phyloP scores from a whole-genome alignment of 1,140 invertebrate genomes.

The Rhyzopertha dominica region DNA sequence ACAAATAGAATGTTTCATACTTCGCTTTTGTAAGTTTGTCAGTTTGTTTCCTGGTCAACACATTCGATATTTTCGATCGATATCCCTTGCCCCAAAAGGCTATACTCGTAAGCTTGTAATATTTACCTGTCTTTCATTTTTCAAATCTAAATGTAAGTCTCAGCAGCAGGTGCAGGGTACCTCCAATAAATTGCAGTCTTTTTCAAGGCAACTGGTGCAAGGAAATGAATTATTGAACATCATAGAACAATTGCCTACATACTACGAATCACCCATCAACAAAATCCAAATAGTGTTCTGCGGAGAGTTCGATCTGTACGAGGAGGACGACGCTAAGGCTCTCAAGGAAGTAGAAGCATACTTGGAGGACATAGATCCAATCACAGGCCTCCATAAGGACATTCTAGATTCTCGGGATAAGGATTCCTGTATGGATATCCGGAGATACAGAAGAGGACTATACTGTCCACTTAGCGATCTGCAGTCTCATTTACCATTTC shows the following conservation, averaged over 20 bases:
- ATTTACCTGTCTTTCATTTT: background rate
- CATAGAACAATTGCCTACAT: constrained; percentile 49
- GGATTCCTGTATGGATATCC: too few species aligned
- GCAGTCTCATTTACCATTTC: too few species aligned
- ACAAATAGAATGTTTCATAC: too few species aligned
- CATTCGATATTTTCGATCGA: background rate
- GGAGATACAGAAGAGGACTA: too few species aligned
- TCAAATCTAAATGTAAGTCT: background rate
- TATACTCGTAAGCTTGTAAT: background rate
- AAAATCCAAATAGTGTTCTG: constrained; percentile 45
- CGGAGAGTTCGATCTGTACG: constrained; percentile 42
- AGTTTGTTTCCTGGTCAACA: background rate
- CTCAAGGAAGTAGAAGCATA: too few species aligned
- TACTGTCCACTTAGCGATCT: too few species aligned
- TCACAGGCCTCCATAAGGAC: too few species aligned
- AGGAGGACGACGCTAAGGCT: too few species aligned
- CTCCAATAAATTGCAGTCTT: constrained; percentile 3
- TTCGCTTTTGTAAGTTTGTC: background rate
- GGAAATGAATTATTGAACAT: constrained; percentile 48
- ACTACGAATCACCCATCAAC: constrained; percentile 47
- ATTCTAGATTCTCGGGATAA: too few species aligned
- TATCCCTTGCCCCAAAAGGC: background rate
- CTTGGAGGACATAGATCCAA: too few species aligned
- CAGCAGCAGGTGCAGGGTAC: background rate
- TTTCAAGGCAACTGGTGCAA: constrained; percentile 49